These are phyloP conservation scores for Poicephalus meyeri DNA, from an alignment of 2,113 vertebrate species.

Conservation along the genomic window DNA sequence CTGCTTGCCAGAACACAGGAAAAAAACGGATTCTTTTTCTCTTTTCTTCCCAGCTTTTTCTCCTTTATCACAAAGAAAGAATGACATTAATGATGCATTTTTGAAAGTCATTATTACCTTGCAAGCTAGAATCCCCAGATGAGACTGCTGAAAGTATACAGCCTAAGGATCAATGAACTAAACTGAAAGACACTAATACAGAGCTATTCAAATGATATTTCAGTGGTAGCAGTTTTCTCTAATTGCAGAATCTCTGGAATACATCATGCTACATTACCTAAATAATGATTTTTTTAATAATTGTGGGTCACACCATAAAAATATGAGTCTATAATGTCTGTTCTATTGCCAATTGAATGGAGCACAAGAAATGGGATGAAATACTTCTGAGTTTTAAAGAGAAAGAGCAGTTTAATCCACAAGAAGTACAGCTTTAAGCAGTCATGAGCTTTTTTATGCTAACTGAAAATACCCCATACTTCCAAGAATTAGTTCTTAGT, in stretches of 20 bases:
- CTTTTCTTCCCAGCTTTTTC: background rate
- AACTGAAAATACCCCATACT: background rate
- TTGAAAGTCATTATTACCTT: background rate
- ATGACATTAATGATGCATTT: background rate
- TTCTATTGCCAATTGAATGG: background rate
- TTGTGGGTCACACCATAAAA: background rate
- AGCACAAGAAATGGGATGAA: background rate
- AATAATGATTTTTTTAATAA: background rate
- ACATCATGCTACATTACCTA: background rate
- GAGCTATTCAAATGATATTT: background rate
- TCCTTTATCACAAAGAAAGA: background rate
- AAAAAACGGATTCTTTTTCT: rapidly evolving
- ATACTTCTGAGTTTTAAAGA: background rate
- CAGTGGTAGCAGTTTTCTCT: background rate
- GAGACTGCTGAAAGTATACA: background rate
- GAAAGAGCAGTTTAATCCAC: background rate
- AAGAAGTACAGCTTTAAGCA: background rate
- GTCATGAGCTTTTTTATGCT: background rate
- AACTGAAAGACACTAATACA: background rate
- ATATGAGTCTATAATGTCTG: background rate
- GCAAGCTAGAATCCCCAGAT: background rate
- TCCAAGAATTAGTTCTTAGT: background rate
- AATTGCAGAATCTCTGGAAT: background rate
- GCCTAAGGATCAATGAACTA: background rate
- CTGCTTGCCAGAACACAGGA: background rate